Evolutionary conservation across 2,113 vertebrate species (phyloP).

Genomic region (Mormoops blainvillei): DNA sequence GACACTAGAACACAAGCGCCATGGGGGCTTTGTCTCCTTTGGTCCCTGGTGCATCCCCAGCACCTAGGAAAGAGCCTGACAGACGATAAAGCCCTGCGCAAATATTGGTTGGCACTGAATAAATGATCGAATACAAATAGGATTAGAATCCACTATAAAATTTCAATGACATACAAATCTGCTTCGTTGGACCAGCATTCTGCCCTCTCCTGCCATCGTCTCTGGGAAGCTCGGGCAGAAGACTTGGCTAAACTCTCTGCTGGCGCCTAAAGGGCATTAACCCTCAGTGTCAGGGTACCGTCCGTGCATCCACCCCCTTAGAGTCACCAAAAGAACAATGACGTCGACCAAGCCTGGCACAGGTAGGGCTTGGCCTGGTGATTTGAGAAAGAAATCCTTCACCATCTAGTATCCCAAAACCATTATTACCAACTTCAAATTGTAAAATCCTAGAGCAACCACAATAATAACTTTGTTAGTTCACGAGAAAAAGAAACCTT

Average conservation of each 20-base stretch:
- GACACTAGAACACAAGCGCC: background rate
- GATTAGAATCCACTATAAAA: background rate
- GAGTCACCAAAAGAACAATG: background rate
- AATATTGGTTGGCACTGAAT: background rate
- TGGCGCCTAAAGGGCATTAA: background rate
- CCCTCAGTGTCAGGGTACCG: background rate
- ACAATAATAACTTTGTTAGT: background rate
- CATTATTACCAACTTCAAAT: background rate
- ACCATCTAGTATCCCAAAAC: background rate
- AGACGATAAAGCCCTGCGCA: background rate
- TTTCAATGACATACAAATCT: background rate
- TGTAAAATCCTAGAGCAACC: background rate
- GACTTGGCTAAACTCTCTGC: background rate
- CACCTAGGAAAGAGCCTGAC: background rate
- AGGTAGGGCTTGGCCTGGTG: background rate
- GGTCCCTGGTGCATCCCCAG: background rate
- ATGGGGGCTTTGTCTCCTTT: background rate
- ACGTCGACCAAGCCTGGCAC: background rate
- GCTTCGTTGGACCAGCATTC: background rate
- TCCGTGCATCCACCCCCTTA: background rate
- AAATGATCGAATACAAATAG: background rate
- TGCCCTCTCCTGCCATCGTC: background rate
- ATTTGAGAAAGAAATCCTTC: background rate
- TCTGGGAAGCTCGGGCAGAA: background rate
- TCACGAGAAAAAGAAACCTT: background rate